Evolutionary conservation across 2,797 vertebrate species (phyloP).

Genomic region (Scomberomorus guttatus): DNA sequence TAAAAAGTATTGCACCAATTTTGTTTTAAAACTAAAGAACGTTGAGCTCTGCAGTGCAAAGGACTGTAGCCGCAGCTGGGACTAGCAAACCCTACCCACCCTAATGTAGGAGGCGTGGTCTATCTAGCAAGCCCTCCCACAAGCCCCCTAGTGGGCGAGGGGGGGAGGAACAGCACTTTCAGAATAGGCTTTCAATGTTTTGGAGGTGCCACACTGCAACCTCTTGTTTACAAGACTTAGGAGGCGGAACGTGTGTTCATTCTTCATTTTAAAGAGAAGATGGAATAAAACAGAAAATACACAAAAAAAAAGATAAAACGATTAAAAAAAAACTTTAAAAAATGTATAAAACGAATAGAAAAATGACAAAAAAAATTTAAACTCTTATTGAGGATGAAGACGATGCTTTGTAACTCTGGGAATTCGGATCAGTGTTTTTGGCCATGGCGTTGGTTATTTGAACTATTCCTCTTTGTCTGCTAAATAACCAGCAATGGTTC

Average conservation of each 20-base stretch:
- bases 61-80: conserved; percentile 99
- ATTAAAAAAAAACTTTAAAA: conserved; percentile 57
- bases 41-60: conserved; percentile 96
- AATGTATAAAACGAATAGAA: conserved; percentile 54
- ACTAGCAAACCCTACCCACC: conserved; percentile 92
- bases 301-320: conserved; percentile 58
- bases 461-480: conserved; percentile 94
- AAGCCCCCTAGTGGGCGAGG: conserved; percentile 75
- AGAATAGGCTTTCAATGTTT: conserved; percentile 98
- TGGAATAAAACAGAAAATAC: conserved; percentile 71
- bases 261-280: conserved; percentile 94
- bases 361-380: conserved; percentile 61
- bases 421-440: conserved; percentile 98
- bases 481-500: conserved; percentile 99
- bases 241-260: conserved; percentile 95
- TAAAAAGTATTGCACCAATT: conserved; percentile 97
- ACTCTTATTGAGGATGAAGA: conserved; percentile 90
- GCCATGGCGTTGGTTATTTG: conserved; percentile 92
- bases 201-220: conserved; percentile 91
- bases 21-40: conserved; percentile 97
- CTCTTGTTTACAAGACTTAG: conserved; percentile 99
- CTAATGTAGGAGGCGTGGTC: conserved; percentile 77
- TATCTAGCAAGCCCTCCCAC: conserved; percentile 80
- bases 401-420: conserved; percentile 99
- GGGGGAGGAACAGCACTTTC: conserved; percentile 98